These are phyloP conservation scores for Rhinolophus ferrumequinum DNA, from an alignment of 2,113 vertebrate genomes.

Conservation along the genomic window DNA sequence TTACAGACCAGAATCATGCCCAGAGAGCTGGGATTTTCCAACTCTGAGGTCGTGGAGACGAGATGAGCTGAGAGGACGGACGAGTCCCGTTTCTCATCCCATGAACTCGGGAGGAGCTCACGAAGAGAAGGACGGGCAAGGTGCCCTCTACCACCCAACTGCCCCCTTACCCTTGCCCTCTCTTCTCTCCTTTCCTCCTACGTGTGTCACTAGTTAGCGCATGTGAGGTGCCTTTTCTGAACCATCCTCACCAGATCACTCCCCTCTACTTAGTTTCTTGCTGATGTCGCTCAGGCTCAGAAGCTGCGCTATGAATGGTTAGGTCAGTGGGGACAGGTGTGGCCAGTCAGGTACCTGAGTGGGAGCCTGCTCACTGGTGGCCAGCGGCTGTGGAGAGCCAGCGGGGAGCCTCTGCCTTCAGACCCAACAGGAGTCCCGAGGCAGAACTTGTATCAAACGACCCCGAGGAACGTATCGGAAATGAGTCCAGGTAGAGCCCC, in stretches of 20 bases:
- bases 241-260: neutral
- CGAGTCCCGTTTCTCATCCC: fast-evolving
- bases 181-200: neutral
- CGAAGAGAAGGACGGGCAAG: fast-evolving
- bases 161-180: no score
- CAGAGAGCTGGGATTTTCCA: neutral
- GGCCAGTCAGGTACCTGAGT: fast-evolving
- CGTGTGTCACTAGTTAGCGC: no score
- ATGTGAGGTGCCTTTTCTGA: neutral
- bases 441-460: neutral
- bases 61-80: neutral
- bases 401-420: neutral
- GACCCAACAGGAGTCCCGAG: neutral
- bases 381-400: neutral
- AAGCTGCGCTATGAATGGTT: fast-evolving
- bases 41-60: neutral
- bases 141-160: neutral
- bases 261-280: fast-evolving
- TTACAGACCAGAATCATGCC: neutral
- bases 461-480: neutral
- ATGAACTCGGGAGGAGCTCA: fast-evolving
- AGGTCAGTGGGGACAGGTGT: neutral
- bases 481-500: neutral
- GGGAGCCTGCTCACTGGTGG: neutral
- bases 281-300: neutral